Evolutionary conservation across 1,140 invertebrate genomes (phyloP).

Genomic region (Drosophila lacertosa): DNA sequence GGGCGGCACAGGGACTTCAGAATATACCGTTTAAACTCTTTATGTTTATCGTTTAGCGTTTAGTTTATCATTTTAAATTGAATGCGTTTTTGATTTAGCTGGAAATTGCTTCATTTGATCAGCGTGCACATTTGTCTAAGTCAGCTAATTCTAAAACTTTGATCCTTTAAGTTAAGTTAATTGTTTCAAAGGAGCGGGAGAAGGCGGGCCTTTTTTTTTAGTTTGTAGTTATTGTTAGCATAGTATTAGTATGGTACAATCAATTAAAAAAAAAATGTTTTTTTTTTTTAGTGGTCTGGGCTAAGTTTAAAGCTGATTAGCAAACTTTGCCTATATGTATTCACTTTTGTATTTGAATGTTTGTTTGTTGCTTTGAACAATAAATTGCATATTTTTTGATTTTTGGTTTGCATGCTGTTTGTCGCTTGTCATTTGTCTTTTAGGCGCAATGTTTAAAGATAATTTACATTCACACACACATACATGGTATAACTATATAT

Average conservation of each 20-base stretch:
- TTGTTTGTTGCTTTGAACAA: conserved; percentile 73
- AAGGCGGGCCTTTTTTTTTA: not conserved
- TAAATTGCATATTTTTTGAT: conserved; percentile 74
- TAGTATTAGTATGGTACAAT: conserved; percentile 50
- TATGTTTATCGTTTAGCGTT: too few species aligned
- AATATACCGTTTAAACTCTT: conserved; percentile 14
- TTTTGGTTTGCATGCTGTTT: conserved; percentile 43
- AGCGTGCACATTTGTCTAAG: conserved; percentile 33
- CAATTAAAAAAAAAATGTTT: conserved; percentile 10
- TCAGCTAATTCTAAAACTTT: conserved; percentile 31
- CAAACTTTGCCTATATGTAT: conserved; percentile 45
- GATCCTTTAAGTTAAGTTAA: conserved; percentile 2
- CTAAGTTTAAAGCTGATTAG: conserved; percentile 57
- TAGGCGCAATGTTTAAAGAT: conserved; percentile 68
- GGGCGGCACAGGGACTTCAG: conserved; percentile 37
- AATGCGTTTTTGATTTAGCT: conserved; percentile 3
- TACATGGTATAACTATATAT: conserved; percentile 24
- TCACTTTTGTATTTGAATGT: conserved; percentile 29
- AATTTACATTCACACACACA: conserved; percentile 27
- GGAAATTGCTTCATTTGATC: conserved; percentile 9
- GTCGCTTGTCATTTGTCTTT: conserved; percentile 52
- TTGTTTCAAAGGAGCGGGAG: not conserved
- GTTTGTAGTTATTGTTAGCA: conserved; percentile 17
- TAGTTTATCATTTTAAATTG: not conserved
- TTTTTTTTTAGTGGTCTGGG: conserved; percentile 43